Conservation (phyloP, 2,888 invertebrate species). For the Emmelina monodactyla region DNA sequence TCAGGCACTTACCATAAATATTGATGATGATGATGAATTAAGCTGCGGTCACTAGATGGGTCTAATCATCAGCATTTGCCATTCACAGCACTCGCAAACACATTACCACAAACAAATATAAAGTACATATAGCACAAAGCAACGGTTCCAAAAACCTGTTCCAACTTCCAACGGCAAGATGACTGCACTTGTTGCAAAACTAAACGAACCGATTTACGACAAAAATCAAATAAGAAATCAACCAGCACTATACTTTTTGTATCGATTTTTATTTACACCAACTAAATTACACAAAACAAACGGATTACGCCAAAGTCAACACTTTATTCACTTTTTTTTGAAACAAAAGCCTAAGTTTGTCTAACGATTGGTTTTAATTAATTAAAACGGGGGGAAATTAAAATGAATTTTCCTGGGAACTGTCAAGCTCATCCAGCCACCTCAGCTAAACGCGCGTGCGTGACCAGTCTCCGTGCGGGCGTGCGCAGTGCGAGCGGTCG, state of each 20-base stretch:
- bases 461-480: not conserved
- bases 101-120: constrained; percentile 28
- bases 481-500: constrained; percentile 20
- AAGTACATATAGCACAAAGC: constrained; percentile 48
- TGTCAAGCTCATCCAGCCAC: constrained; percentile 41
- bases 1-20: constrained; percentile 9
- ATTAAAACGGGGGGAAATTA: constrained; percentile 25
- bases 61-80: constrained; percentile 40
- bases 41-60: not conserved
- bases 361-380: constrained; percentile 24
- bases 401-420: constrained; percentile 27
- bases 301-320: constrained; percentile 15
- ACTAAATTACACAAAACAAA: not conserved
- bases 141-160: constrained; percentile 54
- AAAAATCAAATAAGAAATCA: constrained; percentile 35
- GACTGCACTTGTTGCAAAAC: constrained; percentile 51
- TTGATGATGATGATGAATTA: not conserved
- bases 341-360: constrained; percentile 33
- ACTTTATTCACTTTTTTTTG: constrained; percentile 29
- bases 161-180: constrained; percentile 23
- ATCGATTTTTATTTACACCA: constrained; percentile 42
- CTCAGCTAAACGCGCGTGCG: constrained; percentile 33
- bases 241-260: constrained; percentile 34
- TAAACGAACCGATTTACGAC: constrained; percentile 31
- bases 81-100: constrained; percentile 28